phyloP scores from a whole-genome alignment of 2,797 vertebrate genomes.

The Philypnodon macrostomus region DNA sequence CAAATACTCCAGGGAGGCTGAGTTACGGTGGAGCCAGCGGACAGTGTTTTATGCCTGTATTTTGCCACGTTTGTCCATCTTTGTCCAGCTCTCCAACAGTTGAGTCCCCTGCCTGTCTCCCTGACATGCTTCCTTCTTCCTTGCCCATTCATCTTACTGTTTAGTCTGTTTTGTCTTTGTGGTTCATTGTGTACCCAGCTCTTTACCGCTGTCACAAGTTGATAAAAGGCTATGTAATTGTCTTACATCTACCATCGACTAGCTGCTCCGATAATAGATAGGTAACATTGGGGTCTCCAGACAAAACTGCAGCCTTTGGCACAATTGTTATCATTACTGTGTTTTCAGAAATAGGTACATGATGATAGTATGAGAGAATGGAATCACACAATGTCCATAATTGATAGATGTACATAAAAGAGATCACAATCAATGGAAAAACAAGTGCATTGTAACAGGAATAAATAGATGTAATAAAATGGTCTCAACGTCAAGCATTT shows the following conservation, averaged over 20 bases:
- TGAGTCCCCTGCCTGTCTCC: conserved; percentile 28
- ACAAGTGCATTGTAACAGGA: no score
- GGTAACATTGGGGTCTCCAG: conserved; percentile 17
- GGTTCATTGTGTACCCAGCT: conserved; percentile 17
- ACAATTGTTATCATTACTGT: no score
- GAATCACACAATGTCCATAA: no score
- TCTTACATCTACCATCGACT: conserved; percentile 21
- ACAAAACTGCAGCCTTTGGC: no score
- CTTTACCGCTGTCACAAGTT: conserved; percentile 25
- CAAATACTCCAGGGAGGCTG: conserved; percentile 49
- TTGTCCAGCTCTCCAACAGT: conserved; percentile 29
- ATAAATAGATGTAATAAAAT: no score
- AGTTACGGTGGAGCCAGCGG: conserved; percentile 61
- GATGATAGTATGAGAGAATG: no score
- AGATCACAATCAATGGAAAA: no score
- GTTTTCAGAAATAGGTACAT: no score
- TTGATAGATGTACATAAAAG: no score
- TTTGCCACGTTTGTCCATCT: conserved; percentile 52
- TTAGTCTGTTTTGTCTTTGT: conserved; percentile 35
- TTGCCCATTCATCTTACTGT: conserved; percentile 30
- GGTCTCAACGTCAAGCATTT: no score
- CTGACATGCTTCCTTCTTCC: conserved; percentile 26
- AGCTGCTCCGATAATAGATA: conserved; percentile 26
- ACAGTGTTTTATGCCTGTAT: conserved; percentile 46
- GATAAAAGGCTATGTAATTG: conserved; percentile 26